phyloP scores from a whole-genome alignment of 2,888 invertebrate species.

The Heliconius ismenius region DNA sequence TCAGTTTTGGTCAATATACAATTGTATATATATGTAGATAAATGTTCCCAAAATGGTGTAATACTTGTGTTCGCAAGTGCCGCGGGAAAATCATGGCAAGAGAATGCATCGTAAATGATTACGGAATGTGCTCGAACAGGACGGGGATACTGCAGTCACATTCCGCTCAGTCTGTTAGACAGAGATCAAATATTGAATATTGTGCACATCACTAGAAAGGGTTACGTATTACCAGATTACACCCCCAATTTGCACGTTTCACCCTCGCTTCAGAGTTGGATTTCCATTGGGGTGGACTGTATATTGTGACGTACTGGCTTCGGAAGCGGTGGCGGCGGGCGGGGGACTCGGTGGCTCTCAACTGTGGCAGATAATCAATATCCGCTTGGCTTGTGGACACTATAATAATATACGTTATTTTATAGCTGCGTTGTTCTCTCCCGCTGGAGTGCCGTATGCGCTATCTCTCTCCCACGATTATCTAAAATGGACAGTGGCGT shows the following conservation, averaged over 20 bases:
- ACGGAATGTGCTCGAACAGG: conserved; percentile 76
- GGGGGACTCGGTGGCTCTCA: conserved; percentile 78
- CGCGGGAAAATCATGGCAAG: conserved; percentile 78
- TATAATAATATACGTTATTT: conserved; percentile 81
- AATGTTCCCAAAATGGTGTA: conserved; percentile 57
- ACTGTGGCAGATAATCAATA: conserved; percentile 84
- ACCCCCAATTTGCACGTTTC: conserved; percentile 62
- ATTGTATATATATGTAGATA: conserved; percentile 4
- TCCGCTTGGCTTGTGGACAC: conserved; percentile 83
- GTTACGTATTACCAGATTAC: conserved; percentile 50
- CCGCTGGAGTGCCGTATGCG: conserved; percentile 46
- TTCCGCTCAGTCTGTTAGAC: conserved; percentile 77
- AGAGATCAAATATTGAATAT: conserved; percentile 82
- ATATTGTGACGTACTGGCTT: conserved; percentile 60
- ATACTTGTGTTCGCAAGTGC: conserved; percentile 62
- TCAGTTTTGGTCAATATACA: neutral
- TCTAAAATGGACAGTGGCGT: conserved; percentile 82
- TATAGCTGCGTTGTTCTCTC: conserved; percentile 66
- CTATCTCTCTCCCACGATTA: conserved; percentile 73
- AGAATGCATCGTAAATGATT: conserved; percentile 82
- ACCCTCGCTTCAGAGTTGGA: conserved; percentile 57
- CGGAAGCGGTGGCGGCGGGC: conserved; percentile 51
- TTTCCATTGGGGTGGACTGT: conserved; percentile 48
- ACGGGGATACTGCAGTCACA: conserved; percentile 75
- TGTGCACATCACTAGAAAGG: conserved; percentile 57